A percentile compares a stretch with the other conserved stretches of the same genome.
Evolutionary conservation across 2,888 invertebrate species (phyloP).

Genomic region (Pherbina coryleti): DNA sequence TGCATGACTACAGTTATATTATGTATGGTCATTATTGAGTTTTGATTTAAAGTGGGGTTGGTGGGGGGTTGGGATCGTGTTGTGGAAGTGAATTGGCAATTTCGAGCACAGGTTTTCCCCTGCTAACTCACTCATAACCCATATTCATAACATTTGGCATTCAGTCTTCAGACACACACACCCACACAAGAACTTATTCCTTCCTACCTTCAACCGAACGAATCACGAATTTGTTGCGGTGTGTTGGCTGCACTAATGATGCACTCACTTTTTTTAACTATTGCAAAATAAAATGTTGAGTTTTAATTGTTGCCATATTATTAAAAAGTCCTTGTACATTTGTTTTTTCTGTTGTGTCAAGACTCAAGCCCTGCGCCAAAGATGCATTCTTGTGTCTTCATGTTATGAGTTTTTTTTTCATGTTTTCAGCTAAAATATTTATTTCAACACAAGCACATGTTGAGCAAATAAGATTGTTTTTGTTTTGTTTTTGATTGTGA

Average conservation of each 20-base stretch:
- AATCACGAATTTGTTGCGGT: not conserved
- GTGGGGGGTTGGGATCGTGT: not conserved
- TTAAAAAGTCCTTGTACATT: conserved; percentile 6
- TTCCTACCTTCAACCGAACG: not conserved
- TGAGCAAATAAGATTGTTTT: no score
- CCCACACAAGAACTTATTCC: not conserved
- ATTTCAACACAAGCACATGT: no score
- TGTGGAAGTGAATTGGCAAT: not conserved
- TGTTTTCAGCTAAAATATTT: not conserved
- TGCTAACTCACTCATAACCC: not conserved
- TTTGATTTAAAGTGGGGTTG: conserved; percentile 1
- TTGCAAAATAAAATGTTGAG: conserved; percentile 6
- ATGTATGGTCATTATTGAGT: conserved; percentile 55
- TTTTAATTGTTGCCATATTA: conserved; percentile 11
- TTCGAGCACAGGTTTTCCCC: not conserved
- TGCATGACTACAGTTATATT: conserved; percentile 64
- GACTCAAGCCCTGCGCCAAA: not conserved
- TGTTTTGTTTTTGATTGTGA: no score
- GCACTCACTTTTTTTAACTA: not conserved
- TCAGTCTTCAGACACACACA: not conserved
- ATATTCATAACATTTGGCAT: not conserved
- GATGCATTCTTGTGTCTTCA: not conserved
- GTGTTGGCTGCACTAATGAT: not conserved
- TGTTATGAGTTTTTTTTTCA: not conserved
- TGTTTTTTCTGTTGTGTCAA: not conserved